Conservation (phyloP, 2,797 vertebrate species). For the Tokudaia tokunoshimensis region DNA sequence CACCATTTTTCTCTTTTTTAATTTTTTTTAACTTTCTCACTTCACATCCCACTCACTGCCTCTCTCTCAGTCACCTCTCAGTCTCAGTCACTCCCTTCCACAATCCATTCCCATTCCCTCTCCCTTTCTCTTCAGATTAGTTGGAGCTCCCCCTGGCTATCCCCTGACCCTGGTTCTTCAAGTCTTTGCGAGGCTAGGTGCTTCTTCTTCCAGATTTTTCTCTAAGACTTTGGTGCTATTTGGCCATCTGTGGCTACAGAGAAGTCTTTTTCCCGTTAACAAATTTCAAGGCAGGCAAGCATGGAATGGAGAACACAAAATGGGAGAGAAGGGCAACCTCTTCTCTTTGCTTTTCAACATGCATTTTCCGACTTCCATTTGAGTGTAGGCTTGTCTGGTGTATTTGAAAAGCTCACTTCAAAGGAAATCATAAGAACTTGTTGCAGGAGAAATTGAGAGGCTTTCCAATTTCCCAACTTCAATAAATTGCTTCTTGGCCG, state of each 20-base stretch:
- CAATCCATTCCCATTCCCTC: not conserved
- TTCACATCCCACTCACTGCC: not conserved
- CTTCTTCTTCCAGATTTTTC: not conserved
- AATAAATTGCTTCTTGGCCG: conserved; percentile 72
- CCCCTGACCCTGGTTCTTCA: not conserved
- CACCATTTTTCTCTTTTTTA: not conserved
- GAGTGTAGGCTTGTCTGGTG: conserved; percentile 46
- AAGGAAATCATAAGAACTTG: conserved; percentile 79
- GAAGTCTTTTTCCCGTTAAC: conserved; percentile 12
- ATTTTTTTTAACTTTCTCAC: not conserved
- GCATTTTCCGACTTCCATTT: conserved; percentile 68
- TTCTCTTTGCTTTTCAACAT: conserved; percentile 68
- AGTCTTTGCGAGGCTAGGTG: not conserved
- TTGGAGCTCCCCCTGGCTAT: not conserved
- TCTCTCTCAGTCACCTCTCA: no score
- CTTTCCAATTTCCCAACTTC: conserved; percentile 80
- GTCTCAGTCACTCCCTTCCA: not conserved
- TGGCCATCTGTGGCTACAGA: not conserved
- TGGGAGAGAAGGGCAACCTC: not conserved
- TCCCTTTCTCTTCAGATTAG: not conserved
- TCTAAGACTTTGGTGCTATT: not conserved
- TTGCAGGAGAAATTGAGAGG: conserved; percentile 81
- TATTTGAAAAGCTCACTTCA: conserved; percentile 82
- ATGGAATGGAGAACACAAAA: not conserved
- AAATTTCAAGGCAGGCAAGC: conserved; percentile 33